Evolutionary conservation across 2,113 vertebrate genomes (phyloP).

Genomic region (Zapus hudsonius): DNA sequence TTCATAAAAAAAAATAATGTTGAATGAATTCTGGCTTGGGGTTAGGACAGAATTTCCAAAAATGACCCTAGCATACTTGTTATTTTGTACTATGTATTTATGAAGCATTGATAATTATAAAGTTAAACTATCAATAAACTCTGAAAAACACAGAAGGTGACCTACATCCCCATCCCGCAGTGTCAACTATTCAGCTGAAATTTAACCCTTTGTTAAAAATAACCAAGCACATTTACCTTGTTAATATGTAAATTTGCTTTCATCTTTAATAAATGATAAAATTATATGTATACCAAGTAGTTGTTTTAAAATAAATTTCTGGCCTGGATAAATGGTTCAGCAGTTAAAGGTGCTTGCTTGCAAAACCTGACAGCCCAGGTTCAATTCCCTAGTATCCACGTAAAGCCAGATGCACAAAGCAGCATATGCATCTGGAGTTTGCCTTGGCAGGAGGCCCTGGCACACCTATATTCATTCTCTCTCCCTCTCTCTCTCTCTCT

Average conservation of each 20-base stretch:
- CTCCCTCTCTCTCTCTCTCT: too few relatives aligned
- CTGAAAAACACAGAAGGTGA: background rate
- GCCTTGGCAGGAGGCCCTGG: too few relatives aligned
- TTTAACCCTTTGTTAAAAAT: background rate
- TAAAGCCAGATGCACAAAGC: too few relatives aligned
- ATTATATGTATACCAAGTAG: background rate
- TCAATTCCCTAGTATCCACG: too few relatives aligned
- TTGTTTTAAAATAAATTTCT: background rate
- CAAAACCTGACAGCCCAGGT: too few relatives aligned
- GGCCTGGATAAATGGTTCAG: too few relatives aligned
- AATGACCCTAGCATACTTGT: background rate
- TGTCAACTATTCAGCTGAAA: background rate
- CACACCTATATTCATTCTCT: too few relatives aligned
- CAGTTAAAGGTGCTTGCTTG: too few relatives aligned
- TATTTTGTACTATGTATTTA: background rate
- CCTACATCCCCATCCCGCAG: background rate
- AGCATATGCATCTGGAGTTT: too few relatives aligned
- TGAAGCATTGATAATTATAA: background rate
- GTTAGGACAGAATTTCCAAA: background rate
- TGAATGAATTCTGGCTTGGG: background rate
- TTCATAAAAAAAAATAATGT: background rate
- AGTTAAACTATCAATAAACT: background rate
- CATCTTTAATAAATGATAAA: background rate
- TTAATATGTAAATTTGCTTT: background rate
- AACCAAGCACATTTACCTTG: background rate